Base-by-base conservation (phyloP, 2,888 invertebrate genomes). In the Sinopyrophorus schimmeli region DNA sequence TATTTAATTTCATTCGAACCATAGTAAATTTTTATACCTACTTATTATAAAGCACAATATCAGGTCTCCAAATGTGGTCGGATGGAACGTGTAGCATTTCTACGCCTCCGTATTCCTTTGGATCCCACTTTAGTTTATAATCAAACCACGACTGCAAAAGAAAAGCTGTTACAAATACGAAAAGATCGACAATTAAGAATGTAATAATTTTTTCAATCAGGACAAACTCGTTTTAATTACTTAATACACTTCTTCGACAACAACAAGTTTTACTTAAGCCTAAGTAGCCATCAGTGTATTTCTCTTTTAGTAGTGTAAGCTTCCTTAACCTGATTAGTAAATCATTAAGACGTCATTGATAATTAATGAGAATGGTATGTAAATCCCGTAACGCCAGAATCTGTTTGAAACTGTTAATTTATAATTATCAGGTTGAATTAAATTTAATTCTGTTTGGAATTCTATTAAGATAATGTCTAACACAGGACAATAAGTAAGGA, bases 111-210 rank as follows among this genome's bases (percentile, higher is more conserved):
- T 89, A 90, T 70, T 90, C 89, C 64, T 82, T 83, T 14, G 90
- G 90, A 73, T 91, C 88, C 91, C 91, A 89, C 65, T 84, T 81
- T 48, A 91, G 76, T 72, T 90, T 90, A 77, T 89, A 89, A 73
- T 91, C 90, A 71, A 86, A 85, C 91, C 91, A 91, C 57, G 86
- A 86, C 87, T 89, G 75, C 15, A 76, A 76, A 35, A 5, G 12
- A n/a, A n/a, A n/a, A n/a, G n/a, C n/a, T n/a, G n/a, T n/a, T n/a
- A n/a, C n/a, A n/a, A n/a, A n/a, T n/a, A n/a, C n/a, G n/a, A n/a
- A n/a, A n/a, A n/a, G n/a, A n/a, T n/a, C n/a, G n/a, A n/a, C n/a
- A n/a, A n/a, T n/a, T n/a, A n/a, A n/a, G n/a, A n/a, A n/a, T n/a
- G n/a, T n/a, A n/a, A n/a, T n/a, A n/a, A n/a, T n/a, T n/a, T n/a